phyloP scores from a whole-genome alignment of 35 echinoderm and acorn worm genomes.

The Ophioderma brevispina region DNA sequence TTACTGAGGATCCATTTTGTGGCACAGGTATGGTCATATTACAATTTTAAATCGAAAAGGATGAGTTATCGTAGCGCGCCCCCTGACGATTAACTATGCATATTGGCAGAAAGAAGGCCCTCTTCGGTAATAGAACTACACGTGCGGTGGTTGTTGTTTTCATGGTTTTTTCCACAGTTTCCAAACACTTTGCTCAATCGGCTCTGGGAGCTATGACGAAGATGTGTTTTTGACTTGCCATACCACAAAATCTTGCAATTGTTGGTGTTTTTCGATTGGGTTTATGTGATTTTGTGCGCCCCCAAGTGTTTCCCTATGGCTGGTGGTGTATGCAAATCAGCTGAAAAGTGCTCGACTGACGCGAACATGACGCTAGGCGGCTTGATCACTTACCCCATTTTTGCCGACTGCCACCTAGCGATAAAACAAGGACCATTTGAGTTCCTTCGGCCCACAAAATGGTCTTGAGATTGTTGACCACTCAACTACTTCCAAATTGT shows the following conservation, averaged over 20 bases:
- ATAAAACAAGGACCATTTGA: not conserved
- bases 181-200: no score
- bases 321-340: conserved; percentile 7
- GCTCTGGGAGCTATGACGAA: no score
- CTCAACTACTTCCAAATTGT: not conserved
- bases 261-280: no score
- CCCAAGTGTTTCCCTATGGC: not conserved
- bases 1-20: not conserved
- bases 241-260: no score
- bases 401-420: conserved; percentile 9
- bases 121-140: not conserved
- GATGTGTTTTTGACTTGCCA: no score
- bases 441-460: not conserved
- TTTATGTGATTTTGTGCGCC: no score
- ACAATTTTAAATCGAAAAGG: conserved; percentile 7
- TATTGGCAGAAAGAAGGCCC: not conserved
- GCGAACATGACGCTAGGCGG: conserved; percentile 6
- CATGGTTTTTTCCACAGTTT: not conserved
- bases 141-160: not conserved
- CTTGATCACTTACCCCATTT: conserved; percentile 10
- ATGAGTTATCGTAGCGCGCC: conserved; percentile 28
- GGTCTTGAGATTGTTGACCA: not conserved
- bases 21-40: not conserved
- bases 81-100: conserved; percentile 25
- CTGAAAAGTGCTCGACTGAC: not conserved